Evolutionary conservation across 2,888 invertebrate genomes (phyloP), one percentile per base, ranked within the genome.

Genomic region (Psylliodes chrysocephalus): DNA sequence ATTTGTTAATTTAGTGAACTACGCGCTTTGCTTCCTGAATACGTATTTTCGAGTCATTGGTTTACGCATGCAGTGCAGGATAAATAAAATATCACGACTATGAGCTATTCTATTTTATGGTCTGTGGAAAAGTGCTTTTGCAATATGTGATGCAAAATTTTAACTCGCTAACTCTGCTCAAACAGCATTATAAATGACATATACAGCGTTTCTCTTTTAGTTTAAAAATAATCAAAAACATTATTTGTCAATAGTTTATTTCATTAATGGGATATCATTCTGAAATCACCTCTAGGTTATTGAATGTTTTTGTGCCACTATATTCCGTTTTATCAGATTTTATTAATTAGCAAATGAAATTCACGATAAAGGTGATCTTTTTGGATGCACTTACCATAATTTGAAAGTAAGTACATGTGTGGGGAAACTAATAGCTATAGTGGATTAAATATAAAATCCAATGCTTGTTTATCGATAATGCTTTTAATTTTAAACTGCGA

Each of bases 11-110:
- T 76, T 75, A 73, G 69, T 72, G 73, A 68, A 74, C 71, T 74
- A 71, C 67, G 70, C 72, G 65, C 67, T 71, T 70, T 71, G 69
- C 74, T 77, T 76, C 74, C 77, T 71, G 74, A 74, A 72, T 71
- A 73, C 74, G 73, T 74, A 77, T 78, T 78, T 77, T 77, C 78
- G 79, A 77, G 76, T 78, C 78, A 79, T 78, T 79, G 78, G 74
- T 78, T 78, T 72, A 75, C 77, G 74, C 77, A 76, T 75, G 65
- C 68, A 71, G 75, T 73, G 75, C 78, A 76, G 78, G 78, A 79
- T 78, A 77, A 79, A 79, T 80, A 80, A 80, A 79, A 79, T 79
- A 77, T 78, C 73, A 80, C 75, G 77, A 76, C 74, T 73, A 73
- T 71, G 66, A 52, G 70, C 71, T 75, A 77, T 79, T 77, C 73